Evolutionary conservation across 2,797 vertebrate genomes (phyloP).

Genomic region (Bradypodion ventrale): DNA sequence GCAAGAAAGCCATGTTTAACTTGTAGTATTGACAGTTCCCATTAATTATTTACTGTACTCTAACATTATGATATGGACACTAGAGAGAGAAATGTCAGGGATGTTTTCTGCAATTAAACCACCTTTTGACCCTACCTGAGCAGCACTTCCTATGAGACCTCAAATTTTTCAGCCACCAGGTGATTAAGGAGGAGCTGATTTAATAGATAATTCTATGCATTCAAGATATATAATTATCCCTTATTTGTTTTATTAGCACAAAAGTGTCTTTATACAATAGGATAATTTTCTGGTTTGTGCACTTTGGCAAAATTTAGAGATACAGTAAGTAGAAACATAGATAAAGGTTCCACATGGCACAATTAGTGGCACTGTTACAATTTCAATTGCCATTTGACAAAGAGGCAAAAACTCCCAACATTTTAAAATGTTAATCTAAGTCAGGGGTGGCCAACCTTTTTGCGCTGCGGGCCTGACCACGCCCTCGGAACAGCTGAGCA

Average conservation of each 20-base stretch:
- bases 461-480: no score
- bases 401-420: no score
- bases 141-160: no score
- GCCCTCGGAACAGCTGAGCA: no score
- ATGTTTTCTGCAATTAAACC: not conserved
- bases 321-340: not conserved
- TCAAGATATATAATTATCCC: not conserved
- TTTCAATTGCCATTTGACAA: no score
- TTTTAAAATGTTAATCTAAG: no score
- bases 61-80: not conserved
- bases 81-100: not conserved
- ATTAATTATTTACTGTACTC: slow-evolving; percentile 1
- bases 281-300: no score
- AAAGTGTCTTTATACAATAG: no score
- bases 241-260: not conserved
- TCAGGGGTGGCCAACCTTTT: no score
- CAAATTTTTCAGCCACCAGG: not conserved
- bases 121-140: not conserved
- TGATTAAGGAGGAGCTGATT: not conserved
- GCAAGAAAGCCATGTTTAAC: slow-evolving; percentile 19
- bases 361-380: no score
- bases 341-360: no score
- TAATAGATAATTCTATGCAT: no score
- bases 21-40: slow-evolving; percentile 7
- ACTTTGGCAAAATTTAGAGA: not conserved